Base-by-base conservation (phyloP, 2,113 vertebrate species). In the Plectropomus leopardus region DNA sequence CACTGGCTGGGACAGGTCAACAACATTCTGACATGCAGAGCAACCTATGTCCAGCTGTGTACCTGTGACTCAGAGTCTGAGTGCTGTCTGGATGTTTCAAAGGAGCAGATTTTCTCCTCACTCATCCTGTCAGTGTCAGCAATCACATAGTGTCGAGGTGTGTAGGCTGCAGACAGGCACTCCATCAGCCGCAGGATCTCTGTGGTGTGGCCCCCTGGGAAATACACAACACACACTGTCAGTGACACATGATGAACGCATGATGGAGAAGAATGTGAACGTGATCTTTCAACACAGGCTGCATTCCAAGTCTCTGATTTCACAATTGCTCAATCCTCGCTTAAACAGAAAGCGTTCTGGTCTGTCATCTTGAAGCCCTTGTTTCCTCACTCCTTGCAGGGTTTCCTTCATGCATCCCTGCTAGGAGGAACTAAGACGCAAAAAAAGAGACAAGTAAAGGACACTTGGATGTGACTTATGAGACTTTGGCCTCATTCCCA, bases 71-170 rank as follows among this genome's bases (percentile, higher is more conserved):
- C 0, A 14, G 93, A 48, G 72, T 84, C 80, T 1, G 44, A 80
- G 75, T 91, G 82, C 24, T 84, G 81, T 78, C 76, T 96, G 3
- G 92, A 89, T 47, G 30, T 85, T 91, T 99, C 98, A 84, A 97
- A 96, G 26, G 83, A 82, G 69, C 63, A 36, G 80, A 99, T 97
- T 83, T 98, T 99, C 53, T 95, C 95, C 88, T 97, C 94, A 76
- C 98, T 99, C 96, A 99, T 98, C 44, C 78, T 70, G 91, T 99
- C 98, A 0, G 96, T 96, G 83, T 98, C 96, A 28, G 98, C 97
- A 10, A 99, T 82, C 21, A 99, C 70, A 23, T 99, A 99, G 83
- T 98, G 94, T 36, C 96, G 95, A 21, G 98, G 97, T 2, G 87
- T 89, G 69, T 98, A 99, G 0, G 93, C 94, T 3, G 66, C 80